These are phyloP conservation scores for Chaetophractus vellerosus DNA, from an alignment of 2,797 vertebrate species.

Conservation along the genomic window DNA sequence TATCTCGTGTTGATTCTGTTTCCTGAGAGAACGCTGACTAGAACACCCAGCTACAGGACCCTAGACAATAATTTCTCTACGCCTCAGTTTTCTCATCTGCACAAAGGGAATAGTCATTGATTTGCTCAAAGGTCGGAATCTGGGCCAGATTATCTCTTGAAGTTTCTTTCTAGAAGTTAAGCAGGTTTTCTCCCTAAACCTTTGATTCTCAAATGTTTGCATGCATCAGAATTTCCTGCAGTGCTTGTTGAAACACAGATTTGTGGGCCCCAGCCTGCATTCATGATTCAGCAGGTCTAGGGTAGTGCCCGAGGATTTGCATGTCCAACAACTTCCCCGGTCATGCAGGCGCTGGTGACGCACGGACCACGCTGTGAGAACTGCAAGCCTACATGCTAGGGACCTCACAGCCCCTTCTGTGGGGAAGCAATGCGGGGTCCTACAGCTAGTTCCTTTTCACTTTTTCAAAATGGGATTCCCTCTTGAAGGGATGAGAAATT, in stretches of 20 bases:
- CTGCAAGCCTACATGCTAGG: neutral
- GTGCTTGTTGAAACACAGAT: neutral
- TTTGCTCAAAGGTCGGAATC: neutral
- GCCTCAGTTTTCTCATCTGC: neutral
- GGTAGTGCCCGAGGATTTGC: neutral
- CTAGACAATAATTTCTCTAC: neutral
- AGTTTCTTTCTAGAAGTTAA: neutral
- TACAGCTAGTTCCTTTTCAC: neutral
- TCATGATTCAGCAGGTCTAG: neutral
- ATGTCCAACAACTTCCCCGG: neutral
- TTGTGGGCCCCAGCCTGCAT: neutral
- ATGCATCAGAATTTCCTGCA: neutral
- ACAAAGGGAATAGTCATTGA: neutral
- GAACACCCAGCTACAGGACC: neutral
- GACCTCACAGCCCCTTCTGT: neutral
- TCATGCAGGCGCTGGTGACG: neutral
- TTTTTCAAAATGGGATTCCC: neutral
- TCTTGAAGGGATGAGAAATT: neutral
- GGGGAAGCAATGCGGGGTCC: neutral
- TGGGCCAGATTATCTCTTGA: neutral
- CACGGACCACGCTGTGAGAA: neutral
- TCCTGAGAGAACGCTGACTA: too few species aligned
- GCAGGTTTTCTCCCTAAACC: neutral
- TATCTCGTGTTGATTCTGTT: too few species aligned
- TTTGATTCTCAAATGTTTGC: neutral